Conservation (phyloP, 1,140 invertebrate species). For the Pollicipes pollicipes region DNA sequence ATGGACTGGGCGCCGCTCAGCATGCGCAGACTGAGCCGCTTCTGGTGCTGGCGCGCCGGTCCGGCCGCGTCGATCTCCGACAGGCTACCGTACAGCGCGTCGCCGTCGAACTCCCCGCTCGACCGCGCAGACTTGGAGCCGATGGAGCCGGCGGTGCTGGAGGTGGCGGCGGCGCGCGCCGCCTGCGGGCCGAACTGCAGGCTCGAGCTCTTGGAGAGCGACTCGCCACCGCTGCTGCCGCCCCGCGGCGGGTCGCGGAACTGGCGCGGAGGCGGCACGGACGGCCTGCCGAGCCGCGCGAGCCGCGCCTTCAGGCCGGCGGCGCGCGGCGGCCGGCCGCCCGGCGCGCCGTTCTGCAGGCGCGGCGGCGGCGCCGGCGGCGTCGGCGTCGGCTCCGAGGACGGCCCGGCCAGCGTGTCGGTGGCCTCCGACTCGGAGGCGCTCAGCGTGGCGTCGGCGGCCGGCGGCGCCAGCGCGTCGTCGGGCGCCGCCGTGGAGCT, state of each 20-base stretch:
- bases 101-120: background rate
- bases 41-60: background rate
- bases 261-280: background rate
- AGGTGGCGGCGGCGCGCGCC: too few relatives aligned
- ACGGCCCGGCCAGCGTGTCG: background rate
- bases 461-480: conserved; percentile 2
- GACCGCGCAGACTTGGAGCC: background rate
- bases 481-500: conserved; percentile 3
- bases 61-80: background rate
- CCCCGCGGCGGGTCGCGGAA: background rate
- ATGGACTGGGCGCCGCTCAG: background rate
- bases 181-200: background rate
- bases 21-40: conserved; percentile 1
- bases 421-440: background rate
- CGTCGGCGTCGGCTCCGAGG: background rate
- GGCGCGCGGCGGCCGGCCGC: conserved; percentile 15
- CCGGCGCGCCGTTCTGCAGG: conserved; percentile 12
- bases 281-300: background rate
- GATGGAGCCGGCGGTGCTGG: too few relatives aligned
- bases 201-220: background rate
- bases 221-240: background rate
- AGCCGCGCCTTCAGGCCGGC: background rate
- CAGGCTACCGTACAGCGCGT: background rate
- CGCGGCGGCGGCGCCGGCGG: too few relatives aligned
- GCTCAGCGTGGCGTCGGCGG: background rate